Base-by-base conservation (phyloP, 2,797 vertebrate species). In the Neostethus bicornis region DNA sequence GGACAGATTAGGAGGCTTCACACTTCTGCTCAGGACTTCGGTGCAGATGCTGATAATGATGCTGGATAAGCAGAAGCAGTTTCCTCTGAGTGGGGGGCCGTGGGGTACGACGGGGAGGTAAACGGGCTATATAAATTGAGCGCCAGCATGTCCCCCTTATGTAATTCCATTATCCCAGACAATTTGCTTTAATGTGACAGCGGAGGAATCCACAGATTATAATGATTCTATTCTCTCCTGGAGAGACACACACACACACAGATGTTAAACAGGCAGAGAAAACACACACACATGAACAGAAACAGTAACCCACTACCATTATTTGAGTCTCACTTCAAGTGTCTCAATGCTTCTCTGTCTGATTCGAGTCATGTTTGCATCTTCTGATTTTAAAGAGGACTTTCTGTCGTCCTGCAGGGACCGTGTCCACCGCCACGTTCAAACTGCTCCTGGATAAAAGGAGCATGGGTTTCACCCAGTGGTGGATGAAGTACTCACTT, bases 141-240 rank as follows among this genome's bases (percentile, higher is more conserved):
- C 48, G 31, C 69, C 53, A 69, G 81, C 83, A 70, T 86, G 82
- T 85, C 65, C 55, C 66, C 73, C 78, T 90, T 89, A 87, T 80
- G 80, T 88, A 88, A 90, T 89, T 84, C 84, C 82, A 88, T 91
- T 87, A 90, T 85, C 69, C 81, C 43, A 70, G 70, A 85, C 81
- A 87, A 86, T 86, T 81, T 83, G 81, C 74, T 64, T 84, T 86
- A 83, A 87, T 87, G 77, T 77, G 77, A 86, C 80, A 75, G 76
- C 50, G 61, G 76, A 63, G 79, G 64, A 90, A 86, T 88, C 66
- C 78, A 60, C 2, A 28, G 87, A 87, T 89, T 87, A 87, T 70
- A 83, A 89, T 83, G 77, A 77, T 66, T 81, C 76, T 51, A 75
- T 71, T 83, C 70, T 77, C 79, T 85, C 80, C 86, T 25, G 84